Conservation (phyloP, 2,888 invertebrate species). For the Dryococelus australis region DNA sequence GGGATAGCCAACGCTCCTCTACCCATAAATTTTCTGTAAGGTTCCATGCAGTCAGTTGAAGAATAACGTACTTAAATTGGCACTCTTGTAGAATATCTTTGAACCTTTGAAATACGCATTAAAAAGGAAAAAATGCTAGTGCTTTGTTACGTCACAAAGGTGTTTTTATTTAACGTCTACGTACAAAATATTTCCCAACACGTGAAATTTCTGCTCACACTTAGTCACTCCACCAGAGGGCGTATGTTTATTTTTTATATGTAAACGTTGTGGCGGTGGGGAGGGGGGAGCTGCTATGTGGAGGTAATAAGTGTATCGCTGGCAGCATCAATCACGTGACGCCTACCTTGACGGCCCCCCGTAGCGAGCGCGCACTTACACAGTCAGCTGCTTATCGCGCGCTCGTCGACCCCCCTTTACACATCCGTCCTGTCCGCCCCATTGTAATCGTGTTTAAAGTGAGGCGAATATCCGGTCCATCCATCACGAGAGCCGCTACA, state of each 20-base stretch:
- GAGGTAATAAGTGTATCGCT: background rate
- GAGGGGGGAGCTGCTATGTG: background rate
- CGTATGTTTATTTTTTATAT: no score
- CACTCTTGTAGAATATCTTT: no score
- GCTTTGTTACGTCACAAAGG: background rate
- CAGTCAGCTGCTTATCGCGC: background rate
- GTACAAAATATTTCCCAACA: background rate
- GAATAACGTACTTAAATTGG: no score
- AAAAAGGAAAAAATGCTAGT: no score
- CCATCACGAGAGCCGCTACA: background rate
- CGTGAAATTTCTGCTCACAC: background rate
- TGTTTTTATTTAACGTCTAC: background rate
- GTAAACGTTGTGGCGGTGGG: no score
- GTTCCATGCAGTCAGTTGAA: no score
- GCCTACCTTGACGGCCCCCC: no score
- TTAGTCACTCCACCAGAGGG: background rate
- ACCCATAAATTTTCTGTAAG: no score
- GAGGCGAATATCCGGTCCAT: constrained; percentile 1
- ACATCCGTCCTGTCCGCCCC: background rate
- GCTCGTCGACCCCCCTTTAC: background rate
- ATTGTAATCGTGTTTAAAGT: constrained; percentile 16
- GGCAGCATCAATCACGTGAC: background rate
- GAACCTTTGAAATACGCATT: no score
- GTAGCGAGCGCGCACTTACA: no score
- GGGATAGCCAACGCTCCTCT: no score